phyloP scores from a whole-genome alignment of 2,888 invertebrate species.

The Ptilodon capucinus region DNA sequence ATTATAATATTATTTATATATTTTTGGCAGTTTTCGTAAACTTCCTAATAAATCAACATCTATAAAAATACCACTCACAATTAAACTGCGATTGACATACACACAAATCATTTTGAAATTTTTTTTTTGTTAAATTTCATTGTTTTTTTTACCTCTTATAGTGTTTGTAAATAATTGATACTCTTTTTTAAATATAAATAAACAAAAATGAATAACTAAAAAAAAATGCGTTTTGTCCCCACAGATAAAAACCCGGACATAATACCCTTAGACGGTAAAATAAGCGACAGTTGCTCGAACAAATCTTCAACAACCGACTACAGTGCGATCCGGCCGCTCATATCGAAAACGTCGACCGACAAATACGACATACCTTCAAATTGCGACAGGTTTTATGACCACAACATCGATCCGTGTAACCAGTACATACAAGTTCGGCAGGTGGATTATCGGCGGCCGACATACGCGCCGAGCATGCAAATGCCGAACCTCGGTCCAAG shows the following conservation, averaged over 20 bases:
- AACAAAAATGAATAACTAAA: background rate
- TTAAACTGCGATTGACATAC: no score
- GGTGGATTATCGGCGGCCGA: conserved; percentile 61
- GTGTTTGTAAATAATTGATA: no score
- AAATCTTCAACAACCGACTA: conserved; percentile 74
- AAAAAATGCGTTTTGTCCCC: background rate
- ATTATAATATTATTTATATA: no score
- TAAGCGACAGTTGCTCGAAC: conserved; percentile 73
- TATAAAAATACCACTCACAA: no score
- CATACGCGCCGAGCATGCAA: conserved; percentile 43
- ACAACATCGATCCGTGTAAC: conserved; percentile 63
- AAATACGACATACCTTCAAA: conserved; percentile 64
- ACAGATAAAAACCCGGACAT: conserved; percentile 79
- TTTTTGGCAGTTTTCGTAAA: no score
- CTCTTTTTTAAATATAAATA: no score
- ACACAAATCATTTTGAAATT: no score
- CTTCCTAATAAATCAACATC: no score
- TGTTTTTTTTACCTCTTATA: no score
- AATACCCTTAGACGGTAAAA: conserved; percentile 75
- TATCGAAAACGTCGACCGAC: conserved; percentile 62
- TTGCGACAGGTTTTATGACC: conserved; percentile 67
- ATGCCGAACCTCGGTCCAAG: conserved; percentile 60
- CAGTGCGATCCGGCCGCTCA: conserved; percentile 67
- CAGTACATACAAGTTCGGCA: conserved; percentile 72
- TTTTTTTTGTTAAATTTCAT: no score